A percentile compares a stretch with the other conserved stretches of the same genome.
phyloP scores from a whole-genome alignment of 2,113 vertebrate genomes.

The Austrofundulus limnaeus region DNA sequence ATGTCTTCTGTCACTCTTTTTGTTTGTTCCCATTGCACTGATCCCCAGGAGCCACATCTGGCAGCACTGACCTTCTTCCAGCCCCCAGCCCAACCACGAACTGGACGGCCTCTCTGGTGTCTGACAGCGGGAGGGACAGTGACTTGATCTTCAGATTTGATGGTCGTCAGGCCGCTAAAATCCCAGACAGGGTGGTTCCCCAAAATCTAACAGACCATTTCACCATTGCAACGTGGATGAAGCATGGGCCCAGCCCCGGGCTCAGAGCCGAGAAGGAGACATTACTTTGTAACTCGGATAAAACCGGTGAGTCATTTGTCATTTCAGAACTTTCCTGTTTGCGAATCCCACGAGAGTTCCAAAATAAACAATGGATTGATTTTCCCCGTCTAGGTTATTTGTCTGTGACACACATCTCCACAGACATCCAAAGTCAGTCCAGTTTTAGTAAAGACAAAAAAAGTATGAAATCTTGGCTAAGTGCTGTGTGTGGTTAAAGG shows the following conservation, averaged over 20 bases:
- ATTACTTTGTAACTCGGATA: conserved; percentile 96
- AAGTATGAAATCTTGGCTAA: too few relatives aligned
- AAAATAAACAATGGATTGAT: conserved; percentile 1
- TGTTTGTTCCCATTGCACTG: conserved; percentile 33
- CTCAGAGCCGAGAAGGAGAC: conserved; percentile 96
- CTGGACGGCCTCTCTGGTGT: conserved; percentile 90
- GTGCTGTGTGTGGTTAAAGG: not conserved
- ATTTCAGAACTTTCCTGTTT: conserved; percentile 2
- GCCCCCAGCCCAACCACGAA: conserved; percentile 86
- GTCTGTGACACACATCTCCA: not conserved
- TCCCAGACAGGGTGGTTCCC: conserved; percentile 91
- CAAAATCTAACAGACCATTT: conserved; percentile 97
- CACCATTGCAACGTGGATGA: conserved; percentile 97
- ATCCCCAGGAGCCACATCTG: conserved; percentile 88
- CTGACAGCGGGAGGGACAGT: conserved; percentile 85
- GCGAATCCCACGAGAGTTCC: not conserved
- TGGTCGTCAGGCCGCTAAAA: conserved; percentile 92
- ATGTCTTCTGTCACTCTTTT: conserved; percentile 35
- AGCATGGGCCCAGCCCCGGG: conserved; percentile 92
- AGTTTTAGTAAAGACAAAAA: not conserved
- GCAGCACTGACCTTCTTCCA: conserved; percentile 93
- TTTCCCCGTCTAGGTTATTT: not conserved
- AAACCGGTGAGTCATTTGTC: conserved; percentile 85
- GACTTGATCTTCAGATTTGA: conserved; percentile 94
- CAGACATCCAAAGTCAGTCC: not conserved